These are phyloP conservation scores for Notocelia uddmanniana DNA, from an alignment of 2,888 invertebrate genomes.

Conservation along the genomic window DNA sequence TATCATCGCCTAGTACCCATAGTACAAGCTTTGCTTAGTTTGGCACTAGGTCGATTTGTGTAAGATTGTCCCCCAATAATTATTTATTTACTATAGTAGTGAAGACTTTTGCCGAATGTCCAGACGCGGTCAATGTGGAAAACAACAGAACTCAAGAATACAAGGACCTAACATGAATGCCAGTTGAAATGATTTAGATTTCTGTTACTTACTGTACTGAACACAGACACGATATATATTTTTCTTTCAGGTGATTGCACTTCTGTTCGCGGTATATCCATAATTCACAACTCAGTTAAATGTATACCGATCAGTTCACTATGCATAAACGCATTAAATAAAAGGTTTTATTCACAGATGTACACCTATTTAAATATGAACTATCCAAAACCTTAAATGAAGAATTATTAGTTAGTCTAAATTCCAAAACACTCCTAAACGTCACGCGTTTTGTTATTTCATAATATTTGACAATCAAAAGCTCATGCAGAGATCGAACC, in stretches of 20 bases:
- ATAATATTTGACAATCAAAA: no score
- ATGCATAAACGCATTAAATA: not conserved
- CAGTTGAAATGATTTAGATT: not conserved
- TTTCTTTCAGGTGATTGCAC: not conserved
- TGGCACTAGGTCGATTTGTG: no score
- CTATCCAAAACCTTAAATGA: no score
- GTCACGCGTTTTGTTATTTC: not conserved
- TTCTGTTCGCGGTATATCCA: constrained; percentile 3
- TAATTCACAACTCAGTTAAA: not conserved
- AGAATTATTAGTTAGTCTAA: no score
- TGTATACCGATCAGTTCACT: not conserved
- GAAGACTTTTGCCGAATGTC: not conserved
- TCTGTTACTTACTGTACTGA: constrained; percentile 9
- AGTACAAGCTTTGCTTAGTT: no score
- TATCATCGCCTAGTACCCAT: no score
- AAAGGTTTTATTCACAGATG: no score
- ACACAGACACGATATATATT: not conserved
- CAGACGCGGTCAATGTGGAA: no score
- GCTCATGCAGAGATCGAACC: not conserved
- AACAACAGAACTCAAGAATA: no score
- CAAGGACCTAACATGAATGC: not conserved
- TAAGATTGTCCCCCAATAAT: no score
- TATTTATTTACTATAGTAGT: not conserved
- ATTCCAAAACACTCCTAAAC: not conserved
- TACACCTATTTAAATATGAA: no score